These are phyloP conservation scores for Melikaiella ostensackeni DNA, from an alignment of 2,888 invertebrate species.

Conservation along the genomic window DNA sequence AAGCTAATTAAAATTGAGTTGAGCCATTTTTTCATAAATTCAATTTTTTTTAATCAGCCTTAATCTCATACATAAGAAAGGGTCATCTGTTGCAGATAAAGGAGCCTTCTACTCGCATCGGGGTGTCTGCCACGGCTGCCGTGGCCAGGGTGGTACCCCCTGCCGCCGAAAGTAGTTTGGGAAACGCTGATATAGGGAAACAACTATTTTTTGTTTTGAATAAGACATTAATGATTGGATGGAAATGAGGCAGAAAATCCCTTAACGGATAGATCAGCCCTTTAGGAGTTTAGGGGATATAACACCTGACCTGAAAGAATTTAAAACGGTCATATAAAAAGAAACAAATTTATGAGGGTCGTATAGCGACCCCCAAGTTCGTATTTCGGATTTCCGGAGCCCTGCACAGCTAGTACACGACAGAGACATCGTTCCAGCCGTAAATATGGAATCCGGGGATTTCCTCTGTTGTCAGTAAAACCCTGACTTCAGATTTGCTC, in stretches of 20 bases:
- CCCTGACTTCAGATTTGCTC: conserved; percentile 58
- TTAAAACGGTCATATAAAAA: conserved; percentile 64
- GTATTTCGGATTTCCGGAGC: conserved; percentile 41
- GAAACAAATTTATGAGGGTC: conserved; percentile 64
- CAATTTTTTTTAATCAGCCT: too few species aligned
- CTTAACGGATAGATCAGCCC: neutral
- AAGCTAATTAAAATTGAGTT: too few species aligned
- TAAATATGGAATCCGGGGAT: conserved; percentile 63
- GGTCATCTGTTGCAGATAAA: too few species aligned
- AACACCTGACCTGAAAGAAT: conserved; percentile 62
- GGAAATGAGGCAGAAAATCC: neutral
- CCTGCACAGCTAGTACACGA: conserved; percentile 36
- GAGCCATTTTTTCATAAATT: too few species aligned
- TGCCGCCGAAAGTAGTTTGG: too few species aligned
- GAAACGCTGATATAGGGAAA: too few species aligned
- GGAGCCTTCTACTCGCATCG: too few species aligned
- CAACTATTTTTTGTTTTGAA: neutral
- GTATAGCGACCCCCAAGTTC: conserved; percentile 43
- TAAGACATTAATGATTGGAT: neutral
- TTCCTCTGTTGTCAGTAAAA: conserved; percentile 61
- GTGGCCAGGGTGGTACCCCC: too few species aligned
- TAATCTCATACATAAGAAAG: too few species aligned
- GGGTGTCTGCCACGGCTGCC: too few species aligned
- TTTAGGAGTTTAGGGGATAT: conserved; percentile 56
- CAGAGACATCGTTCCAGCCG: conserved; percentile 45